Percentiles rank a stretch among this genome's conserved stretches.
Evolutionary conservation across 2,888 invertebrate species (phyloP).

Genomic region (Digitonthophagus gazella): DNA sequence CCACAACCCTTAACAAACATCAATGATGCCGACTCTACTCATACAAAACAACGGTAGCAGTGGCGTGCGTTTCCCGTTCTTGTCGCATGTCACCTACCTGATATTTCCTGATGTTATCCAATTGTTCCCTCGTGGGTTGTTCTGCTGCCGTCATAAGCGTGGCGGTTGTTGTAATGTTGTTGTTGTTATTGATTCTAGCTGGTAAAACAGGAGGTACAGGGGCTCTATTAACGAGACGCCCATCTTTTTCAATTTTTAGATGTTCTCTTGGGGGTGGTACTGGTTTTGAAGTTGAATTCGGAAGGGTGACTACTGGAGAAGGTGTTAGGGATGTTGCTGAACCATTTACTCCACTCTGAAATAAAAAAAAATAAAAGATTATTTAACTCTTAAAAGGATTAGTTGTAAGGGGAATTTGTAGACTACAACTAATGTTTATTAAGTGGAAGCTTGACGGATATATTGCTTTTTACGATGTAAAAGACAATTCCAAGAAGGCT

Average conservation of each 20-base stretch:
- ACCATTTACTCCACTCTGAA: conserved; percentile 46
- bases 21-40: neutral
- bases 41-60: neutral
- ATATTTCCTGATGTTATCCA: conserved; percentile 89
- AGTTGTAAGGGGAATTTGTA: no score
- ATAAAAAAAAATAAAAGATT: conserved; percentile 21
- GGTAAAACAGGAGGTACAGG: conserved; percentile 65
- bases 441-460: no score
- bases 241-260: conserved; percentile 61
- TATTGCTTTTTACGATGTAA: no score
- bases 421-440: no score
- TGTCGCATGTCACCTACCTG: conserved; percentile 63
- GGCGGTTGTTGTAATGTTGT: conserved; percentile 42
- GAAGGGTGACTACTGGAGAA: conserved; percentile 49
- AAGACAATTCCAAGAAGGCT: no score
- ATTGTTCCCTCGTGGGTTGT: conserved; percentile 79
- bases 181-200: conserved; percentile 57
- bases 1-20: neutral
- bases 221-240: conserved; percentile 61
- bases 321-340: conserved; percentile 41
- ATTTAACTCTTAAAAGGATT: no score
- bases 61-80: neutral
- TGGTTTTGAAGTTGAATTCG: conserved; percentile 49
- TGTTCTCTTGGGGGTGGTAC: conserved; percentile 67
- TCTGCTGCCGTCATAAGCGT: conserved; percentile 54